Evolutionary conservation across 2,113 vertebrate genomes (phyloP).

Genomic region (Dicaeum eximium): DNA sequence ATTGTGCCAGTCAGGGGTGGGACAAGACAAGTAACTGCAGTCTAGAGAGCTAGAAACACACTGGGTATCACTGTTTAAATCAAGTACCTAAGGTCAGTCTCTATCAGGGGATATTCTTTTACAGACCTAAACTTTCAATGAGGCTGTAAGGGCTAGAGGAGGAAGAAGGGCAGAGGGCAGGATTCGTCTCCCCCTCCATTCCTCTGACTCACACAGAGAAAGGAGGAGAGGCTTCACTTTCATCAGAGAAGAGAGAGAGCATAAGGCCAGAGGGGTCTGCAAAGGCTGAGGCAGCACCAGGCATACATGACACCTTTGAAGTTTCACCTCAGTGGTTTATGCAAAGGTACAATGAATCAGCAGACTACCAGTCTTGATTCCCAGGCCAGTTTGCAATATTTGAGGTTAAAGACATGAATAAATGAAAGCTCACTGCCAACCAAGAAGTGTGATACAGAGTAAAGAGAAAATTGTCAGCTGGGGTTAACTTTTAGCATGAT

Average conservation of each 20-base stretch:
- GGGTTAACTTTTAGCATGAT: not conserved
- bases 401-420: not conserved
- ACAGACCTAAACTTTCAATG: not conserved
- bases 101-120: not conserved
- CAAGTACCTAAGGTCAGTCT: not conserved
- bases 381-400: not conserved
- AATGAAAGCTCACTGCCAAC: not conserved
- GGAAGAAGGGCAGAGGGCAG: not conserved
- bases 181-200: not conserved
- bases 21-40: not conserved
- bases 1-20: not conserved
- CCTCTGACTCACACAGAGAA: not conserved
- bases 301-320: not conserved
- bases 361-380: not conserved
- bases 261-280: not conserved
- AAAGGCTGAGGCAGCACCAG: not conserved
- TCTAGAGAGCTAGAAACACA: not conserved
- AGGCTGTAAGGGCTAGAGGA: rapidly evolving
- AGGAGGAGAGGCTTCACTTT: not conserved
- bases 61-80: rapidly evolving
- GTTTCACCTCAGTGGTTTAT: not conserved
- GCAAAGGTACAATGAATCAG: not conserved
- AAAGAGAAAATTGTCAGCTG: not conserved
- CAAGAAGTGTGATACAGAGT: not conserved
- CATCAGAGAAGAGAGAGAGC: not conserved